Conservation (phyloP, 1,140 invertebrate genomes). For the Listronotus bonariensis region DNA sequence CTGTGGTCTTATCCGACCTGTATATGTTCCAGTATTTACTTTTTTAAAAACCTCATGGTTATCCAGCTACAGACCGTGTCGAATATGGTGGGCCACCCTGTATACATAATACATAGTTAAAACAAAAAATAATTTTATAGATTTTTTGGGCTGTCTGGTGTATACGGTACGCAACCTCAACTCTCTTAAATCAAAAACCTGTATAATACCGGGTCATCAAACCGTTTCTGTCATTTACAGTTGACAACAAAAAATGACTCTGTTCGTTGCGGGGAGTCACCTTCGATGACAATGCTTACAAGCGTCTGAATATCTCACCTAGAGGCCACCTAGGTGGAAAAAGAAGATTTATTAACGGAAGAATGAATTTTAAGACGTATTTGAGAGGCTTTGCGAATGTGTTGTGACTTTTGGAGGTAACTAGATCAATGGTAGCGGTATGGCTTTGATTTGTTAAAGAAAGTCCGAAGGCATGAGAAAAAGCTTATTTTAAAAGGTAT, state of each 20-base stretch:
- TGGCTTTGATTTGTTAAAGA: not conserved
- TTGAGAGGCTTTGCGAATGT: slow-evolving; percentile 22
- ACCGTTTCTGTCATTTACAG: slow-evolving; percentile 7
- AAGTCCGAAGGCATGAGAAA: not conserved
- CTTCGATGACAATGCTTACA: slow-evolving; percentile 29
- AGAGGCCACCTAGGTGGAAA: slow-evolving; percentile 25
- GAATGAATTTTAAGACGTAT: slow-evolving; percentile 18
- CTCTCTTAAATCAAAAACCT: too few relatives aligned
- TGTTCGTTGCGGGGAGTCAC: slow-evolving; percentile 20
- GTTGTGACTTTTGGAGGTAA: slow-evolving; percentile 26
- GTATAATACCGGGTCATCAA: too few relatives aligned
- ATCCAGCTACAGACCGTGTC: too few relatives aligned
- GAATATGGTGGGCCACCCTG: too few relatives aligned
- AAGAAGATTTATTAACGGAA: slow-evolving; percentile 30
- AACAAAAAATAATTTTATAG: too few relatives aligned
- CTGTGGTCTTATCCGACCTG: too few relatives aligned
- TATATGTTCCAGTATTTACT: too few relatives aligned
- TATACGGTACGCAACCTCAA: too few relatives aligned
- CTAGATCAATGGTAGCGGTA: slow-evolving; percentile 10
- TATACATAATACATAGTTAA: too few relatives aligned
- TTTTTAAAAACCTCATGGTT: too few relatives aligned
- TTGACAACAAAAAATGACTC: slow-evolving; percentile 6
- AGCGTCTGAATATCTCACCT: slow-evolving; percentile 22
- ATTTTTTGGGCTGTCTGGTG: too few relatives aligned
- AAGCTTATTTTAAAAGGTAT: too few relatives aligned